phyloP scores from a whole-genome alignment of 2,888 invertebrate species.

The Cosmorhoe ocellata region DNA sequence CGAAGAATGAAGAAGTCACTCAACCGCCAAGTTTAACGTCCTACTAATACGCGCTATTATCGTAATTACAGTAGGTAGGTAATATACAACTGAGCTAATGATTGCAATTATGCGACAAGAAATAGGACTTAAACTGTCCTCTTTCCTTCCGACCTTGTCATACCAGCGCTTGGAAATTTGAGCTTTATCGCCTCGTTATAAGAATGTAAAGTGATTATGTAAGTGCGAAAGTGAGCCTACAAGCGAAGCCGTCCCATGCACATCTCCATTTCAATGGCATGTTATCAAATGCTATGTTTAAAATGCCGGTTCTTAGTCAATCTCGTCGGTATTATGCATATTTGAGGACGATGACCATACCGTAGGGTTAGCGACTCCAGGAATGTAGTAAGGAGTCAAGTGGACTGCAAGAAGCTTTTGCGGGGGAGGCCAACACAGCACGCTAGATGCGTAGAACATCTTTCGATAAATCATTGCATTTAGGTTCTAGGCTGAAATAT shows the following conservation, averaged over 20 bases:
- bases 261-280: conserved; percentile 54
- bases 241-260: conserved; percentile 47
- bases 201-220: conserved; percentile 26
- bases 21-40: conserved; percentile 31
- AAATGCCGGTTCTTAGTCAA: conserved; percentile 23
- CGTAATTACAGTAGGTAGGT: conserved; percentile 25
- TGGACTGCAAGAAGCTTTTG: conserved; percentile 4
- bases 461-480: too few species aligned
- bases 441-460: too few species aligned
- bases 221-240: conserved; percentile 63
- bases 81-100: conserved; percentile 35
- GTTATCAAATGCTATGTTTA: conserved; percentile 32
- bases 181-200: conserved; percentile 24
- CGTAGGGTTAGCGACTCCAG: background rate
- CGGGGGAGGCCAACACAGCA: conserved; percentile 9
- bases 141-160: conserved; percentile 54
- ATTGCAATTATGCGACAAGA: conserved; percentile 41
- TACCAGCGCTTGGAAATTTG: conserved; percentile 30
- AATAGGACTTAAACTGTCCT: conserved; percentile 41
- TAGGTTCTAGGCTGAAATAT: too few species aligned
- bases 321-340: conserved; percentile 28
- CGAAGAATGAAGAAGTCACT: conserved; percentile 27
- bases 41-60: conserved; percentile 23
- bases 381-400: conserved; percentile 3
- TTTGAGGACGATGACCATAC: conserved; percentile 20